These are phyloP conservation scores for Drosophila eohydei DNA, from an alignment of 2,888 invertebrate species.

Conservation along the genomic window DNA sequence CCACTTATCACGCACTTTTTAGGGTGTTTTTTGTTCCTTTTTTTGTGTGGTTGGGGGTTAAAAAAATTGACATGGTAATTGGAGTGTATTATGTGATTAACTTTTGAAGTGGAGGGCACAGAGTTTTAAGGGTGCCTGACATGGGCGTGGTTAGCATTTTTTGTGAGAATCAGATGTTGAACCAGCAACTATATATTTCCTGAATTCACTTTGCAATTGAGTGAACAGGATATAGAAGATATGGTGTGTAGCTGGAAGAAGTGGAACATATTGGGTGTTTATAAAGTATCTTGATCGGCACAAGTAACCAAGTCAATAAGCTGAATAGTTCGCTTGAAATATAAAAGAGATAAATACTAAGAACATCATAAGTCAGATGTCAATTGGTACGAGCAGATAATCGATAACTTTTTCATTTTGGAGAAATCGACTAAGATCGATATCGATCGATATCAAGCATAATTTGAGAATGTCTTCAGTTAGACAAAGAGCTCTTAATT, in stretches of 20 bases:
- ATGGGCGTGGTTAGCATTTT: slow-evolving; percentile 39
- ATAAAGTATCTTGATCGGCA: not conserved
- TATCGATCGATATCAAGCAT: too few relatives aligned
- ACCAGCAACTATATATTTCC: too few relatives aligned
- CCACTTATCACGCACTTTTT: slow-evolving; percentile 71
- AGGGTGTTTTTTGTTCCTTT: slow-evolving; percentile 56
- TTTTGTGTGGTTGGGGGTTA: slow-evolving; percentile 43
- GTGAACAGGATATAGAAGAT: not conserved
- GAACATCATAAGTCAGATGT: not conserved
- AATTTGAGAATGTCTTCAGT: too few relatives aligned
- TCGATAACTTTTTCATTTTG: not conserved
- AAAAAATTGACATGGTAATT: slow-evolving; percentile 63
- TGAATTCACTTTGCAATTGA: not conserved
- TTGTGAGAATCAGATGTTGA: not conserved
- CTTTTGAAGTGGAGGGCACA: slow-evolving; percentile 26
- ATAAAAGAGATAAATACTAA: not conserved
- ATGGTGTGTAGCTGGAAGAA: not conserved
- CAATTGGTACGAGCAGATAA: not conserved
- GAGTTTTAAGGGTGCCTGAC: slow-evolving; percentile 24
- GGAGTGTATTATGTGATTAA: slow-evolving; percentile 60
- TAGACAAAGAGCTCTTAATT: too few relatives aligned
- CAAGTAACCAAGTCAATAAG: not conserved
- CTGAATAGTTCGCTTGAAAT: not conserved
- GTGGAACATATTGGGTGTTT: not conserved
- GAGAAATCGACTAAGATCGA: too few relatives aligned